Base-by-base conservation (phyloP, 2,888 invertebrate genomes). In the Lepidocyrtoides sp. region DNA sequence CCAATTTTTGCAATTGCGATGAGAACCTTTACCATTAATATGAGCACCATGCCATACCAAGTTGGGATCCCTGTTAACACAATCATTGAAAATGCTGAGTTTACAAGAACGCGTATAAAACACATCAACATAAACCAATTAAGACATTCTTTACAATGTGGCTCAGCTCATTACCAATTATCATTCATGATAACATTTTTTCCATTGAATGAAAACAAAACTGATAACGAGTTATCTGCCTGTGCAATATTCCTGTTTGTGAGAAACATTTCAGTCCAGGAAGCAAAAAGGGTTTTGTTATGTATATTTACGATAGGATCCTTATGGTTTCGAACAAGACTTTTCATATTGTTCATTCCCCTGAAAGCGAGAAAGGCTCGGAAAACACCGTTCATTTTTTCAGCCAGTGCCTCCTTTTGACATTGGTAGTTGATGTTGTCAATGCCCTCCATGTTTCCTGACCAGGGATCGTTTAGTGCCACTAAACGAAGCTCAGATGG, bases 31-130 rank as follows among this genome's bases (percentile, higher is more conserved):
- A 44, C 89, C 91, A 12, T 14, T 36, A 2, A 79, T 14, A 8
- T 75, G 75, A 23, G 87, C 79, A 0, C 99, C 99, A 95, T 99
- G 99, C 99, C 99, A 99, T 51, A 98, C 97, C 54, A 98, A 96
- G 95, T 99, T 99, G 94, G 98, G 97, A 0, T 98, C 98, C 98
- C 98, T 98, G 95, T 54, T 14, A 48, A 4, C n/a, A 48, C 48
- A 48, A n/a, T 29, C 32, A 44, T 14, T 4, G 4, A 48, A 7
- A 36, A 63, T 66, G 26, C n/a, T 44, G 2, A 23, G 8, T 20
- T 66, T 84, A 8, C 5, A n/a, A 44, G 4, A 29, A 26, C 23
- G 4, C 10, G n/a, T 23, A 4, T 26, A 20, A 23, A 51, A 7
- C 26, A n/a, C n/a, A n/a, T n/a, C n/a, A n/a, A n/a, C n/a, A n/a